These are phyloP conservation scores for Petrocephalus schoutedeni DNA, from an alignment of 2,797 vertebrate species.

Conservation along the genomic window DNA sequence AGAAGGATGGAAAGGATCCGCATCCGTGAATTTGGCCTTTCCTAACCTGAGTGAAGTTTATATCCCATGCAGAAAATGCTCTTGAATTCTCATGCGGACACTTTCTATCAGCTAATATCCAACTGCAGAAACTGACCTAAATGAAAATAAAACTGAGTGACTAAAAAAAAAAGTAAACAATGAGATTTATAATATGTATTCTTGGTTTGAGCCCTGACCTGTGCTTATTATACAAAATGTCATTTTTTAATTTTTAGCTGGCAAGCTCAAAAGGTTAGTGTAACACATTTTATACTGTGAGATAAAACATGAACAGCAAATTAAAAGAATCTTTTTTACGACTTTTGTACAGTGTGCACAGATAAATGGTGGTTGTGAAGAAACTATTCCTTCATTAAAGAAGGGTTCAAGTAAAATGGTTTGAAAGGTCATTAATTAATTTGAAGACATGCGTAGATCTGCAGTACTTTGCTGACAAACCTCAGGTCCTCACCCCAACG, in stretches of 20 bases:
- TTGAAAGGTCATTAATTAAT: conserved; percentile 2
- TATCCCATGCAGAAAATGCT: neutral
- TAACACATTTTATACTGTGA: neutral
- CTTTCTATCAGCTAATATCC: neutral
- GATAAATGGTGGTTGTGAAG: neutral
- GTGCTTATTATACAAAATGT: neutral
- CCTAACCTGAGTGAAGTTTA: neutral
- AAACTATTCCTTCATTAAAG: neutral
- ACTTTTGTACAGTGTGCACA: neutral
- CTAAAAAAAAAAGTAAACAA: neutral
- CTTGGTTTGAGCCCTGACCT: neutral
- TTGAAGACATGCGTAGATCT: neutral
- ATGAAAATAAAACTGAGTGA: neutral
- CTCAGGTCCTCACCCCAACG: neutral
- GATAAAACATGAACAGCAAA: neutral
- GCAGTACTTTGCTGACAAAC: neutral
- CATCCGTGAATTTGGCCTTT: neutral
- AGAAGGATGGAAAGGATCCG: neutral
- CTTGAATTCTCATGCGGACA: neutral
- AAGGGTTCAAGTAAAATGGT: neutral
- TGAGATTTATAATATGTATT: neutral
- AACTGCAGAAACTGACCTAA: neutral
- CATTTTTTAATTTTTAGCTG: neutral
- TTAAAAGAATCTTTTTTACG: neutral
- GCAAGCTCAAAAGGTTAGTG: neutral